Percentiles rank a stretch among this genome's conserved stretches.
Conservation (phyloP, 2,888 invertebrate species). For the Thera obeliscata region DNA sequence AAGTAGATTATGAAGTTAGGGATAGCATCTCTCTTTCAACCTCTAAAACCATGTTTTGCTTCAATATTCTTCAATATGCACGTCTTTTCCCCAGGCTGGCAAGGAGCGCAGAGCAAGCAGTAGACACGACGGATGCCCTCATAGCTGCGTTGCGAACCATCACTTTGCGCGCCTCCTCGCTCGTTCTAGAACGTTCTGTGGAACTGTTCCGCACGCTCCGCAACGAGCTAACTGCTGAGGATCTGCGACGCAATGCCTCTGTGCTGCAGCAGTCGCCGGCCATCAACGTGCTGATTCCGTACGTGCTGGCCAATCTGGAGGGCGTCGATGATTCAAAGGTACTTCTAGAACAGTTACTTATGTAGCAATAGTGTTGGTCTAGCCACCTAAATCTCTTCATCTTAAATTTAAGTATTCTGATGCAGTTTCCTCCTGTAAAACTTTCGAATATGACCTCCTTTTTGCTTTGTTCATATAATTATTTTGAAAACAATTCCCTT, state of each 20-base stretch:
- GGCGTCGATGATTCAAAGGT: conserved; percentile 93
- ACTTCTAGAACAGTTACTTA: conserved; percentile 85
- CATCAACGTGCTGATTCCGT: conserved; percentile 91
- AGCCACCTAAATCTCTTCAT: too few species aligned
- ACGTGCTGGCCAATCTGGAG: conserved; percentile 93
- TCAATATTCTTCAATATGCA: background rate
- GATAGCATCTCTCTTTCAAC: too few species aligned
- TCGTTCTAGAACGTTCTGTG: conserved; percentile 90
- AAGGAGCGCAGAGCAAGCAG: conserved; percentile 49
- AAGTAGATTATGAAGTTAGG: too few species aligned
- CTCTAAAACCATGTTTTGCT: too few species aligned
- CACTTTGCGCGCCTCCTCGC: conserved; percentile 90
- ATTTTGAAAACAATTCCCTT: too few species aligned
- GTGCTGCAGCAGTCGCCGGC: conserved; percentile 78
- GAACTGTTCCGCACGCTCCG: conserved; percentile 91
- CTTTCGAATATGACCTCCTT: too few species aligned
- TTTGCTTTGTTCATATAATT: too few species aligned
- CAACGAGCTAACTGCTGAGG: conserved; percentile 85
- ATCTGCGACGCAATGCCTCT: conserved; percentile 63
- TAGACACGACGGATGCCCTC: conserved; percentile 61
- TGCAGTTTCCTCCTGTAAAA: too few species aligned
- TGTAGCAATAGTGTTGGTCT: background rate
- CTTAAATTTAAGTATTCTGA: too few species aligned
- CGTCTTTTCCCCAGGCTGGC: conserved; percentile 34
- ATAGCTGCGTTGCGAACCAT: conserved; percentile 63